These are phyloP conservation scores for Hucho hucho DNA, from an alignment of 2,113 vertebrate species.

Conservation along the genomic window DNA sequence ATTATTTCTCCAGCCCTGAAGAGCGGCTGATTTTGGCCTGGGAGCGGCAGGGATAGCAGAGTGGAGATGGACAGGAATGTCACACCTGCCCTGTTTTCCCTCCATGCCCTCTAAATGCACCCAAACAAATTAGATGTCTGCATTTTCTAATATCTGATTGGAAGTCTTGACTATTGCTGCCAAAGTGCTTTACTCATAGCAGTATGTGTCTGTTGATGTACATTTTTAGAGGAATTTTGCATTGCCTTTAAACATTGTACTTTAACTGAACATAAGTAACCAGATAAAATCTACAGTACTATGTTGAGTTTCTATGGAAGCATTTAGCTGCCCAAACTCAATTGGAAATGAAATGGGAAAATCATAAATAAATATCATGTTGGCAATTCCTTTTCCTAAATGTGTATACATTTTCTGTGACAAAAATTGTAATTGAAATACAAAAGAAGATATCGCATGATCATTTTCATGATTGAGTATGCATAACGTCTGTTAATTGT, in stretches of 20 bases:
- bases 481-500: too few relatives aligned
- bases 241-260: slow-evolving; percentile 2
- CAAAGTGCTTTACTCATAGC: slow-evolving; percentile 1
- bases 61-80: slow-evolving; percentile 32
- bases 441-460: too few relatives aligned
- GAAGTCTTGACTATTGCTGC: slow-evolving; percentile 16
- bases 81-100: slow-evolving; percentile 35
- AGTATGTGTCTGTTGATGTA: background rate
- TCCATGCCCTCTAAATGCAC: background rate
- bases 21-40: slow-evolving; percentile 47
- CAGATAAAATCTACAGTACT: slow-evolving; percentile 77
- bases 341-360: too few relatives aligned
- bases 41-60: background rate
- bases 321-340: too few relatives aligned
- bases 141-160: slow-evolving; percentile 6
- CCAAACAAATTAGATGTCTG: background rate
- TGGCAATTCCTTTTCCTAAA: too few relatives aligned
- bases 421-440: too few relatives aligned
- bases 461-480: too few relatives aligned
- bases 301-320: slow-evolving; percentile 65
- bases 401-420: too few relatives aligned
- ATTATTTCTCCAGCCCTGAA: slow-evolving; percentile 40
- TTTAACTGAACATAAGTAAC: slow-evolving; percentile 83
- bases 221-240: background rate
- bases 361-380: too few relatives aligned